phyloP scores from a whole-genome alignment of 2,113 vertebrate genomes.

The Cyprinodon tularosa region DNA sequence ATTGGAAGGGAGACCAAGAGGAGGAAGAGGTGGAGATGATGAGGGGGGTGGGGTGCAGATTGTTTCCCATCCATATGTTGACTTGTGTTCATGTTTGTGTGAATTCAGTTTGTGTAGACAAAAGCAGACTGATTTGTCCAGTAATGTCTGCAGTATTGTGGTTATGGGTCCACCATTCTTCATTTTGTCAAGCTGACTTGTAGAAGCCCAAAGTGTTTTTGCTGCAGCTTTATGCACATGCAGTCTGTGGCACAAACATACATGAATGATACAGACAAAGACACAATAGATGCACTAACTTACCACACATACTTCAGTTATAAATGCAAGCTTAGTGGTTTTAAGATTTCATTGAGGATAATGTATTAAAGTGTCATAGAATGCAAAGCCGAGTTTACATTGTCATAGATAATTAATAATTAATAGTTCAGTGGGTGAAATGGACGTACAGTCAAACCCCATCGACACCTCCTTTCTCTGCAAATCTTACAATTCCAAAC shows the following conservation, averaged over 20 bases:
- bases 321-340: conserved; percentile 51
- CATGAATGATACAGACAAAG: conserved; percentile 18
- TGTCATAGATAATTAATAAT: too few species aligned
- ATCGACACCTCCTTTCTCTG: too few species aligned
- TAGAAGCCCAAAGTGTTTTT: conserved; percentile 32
- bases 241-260: conserved; percentile 17
- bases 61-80: conserved; percentile 28
- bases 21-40: conserved; percentile 35
- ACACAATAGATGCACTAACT: conserved; percentile 21
- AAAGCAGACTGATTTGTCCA: conserved; percentile 45
- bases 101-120: conserved; percentile 19
- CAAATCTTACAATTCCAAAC: too few species aligned
- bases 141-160: conserved; percentile 55
- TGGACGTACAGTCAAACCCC: too few species aligned
- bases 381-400: too few species aligned
- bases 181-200: conserved; percentile 68
- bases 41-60: conserved; percentile 2
- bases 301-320: conserved; percentile 57
- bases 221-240: conserved; percentile 31
- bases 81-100: conserved; percentile 33
- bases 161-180: conserved; percentile 63
- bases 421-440: too few species aligned
- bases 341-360: background rate
- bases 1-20: conserved; percentile 75
- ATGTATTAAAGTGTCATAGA: background rate